A percentile compares a stretch with the other conserved stretches of the same genome.
Evolutionary conservation across 1,140 invertebrate species (phyloP).

Genomic region (Trichoplusia ni): DNA sequence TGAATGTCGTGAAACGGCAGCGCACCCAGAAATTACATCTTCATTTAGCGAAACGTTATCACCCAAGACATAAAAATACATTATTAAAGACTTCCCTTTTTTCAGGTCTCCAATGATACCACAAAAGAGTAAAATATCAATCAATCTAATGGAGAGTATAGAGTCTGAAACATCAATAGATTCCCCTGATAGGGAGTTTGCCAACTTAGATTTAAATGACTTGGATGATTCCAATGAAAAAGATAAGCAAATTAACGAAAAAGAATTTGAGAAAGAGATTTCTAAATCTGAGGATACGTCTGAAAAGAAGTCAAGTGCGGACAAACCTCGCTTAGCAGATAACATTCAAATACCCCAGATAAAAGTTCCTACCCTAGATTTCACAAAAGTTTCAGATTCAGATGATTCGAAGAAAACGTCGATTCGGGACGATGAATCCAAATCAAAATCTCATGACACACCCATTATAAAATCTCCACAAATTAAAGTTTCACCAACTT

Average conservation of each 20-base stretch:
- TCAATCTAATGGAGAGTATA: constrained; percentile 80
- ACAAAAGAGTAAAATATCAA: constrained; percentile 77
- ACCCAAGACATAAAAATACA: too few relatives aligned
- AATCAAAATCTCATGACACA: constrained; percentile 45
- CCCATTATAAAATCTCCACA: constrained; percentile 56
- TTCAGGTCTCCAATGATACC: constrained; percentile 75
- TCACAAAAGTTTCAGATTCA: constrained; percentile 57
- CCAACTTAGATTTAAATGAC: constrained; percentile 71
- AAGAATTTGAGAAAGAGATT: constrained; percentile 42
- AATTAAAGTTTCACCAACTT: constrained; percentile 61
- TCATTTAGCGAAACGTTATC: too few relatives aligned
- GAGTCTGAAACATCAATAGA: constrained; percentile 79
- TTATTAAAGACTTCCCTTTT: constrained; percentile 27
- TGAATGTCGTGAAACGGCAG: too few relatives aligned
- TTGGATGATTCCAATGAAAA: constrained; percentile 62
- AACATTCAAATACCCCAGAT: constrained; percentile 68
- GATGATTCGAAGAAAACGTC: constrained; percentile 62
- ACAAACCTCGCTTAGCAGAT: constrained; percentile 47
- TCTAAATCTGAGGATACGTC: constrained; percentile 46
- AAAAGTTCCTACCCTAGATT: constrained; percentile 73
- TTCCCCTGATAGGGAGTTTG: constrained; percentile 76
- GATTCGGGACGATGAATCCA: constrained; percentile 56
- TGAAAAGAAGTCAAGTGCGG: constrained; percentile 47
- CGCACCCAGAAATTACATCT: too few relatives aligned
- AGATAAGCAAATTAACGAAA: constrained; percentile 32